Percentiles rank a stretch among this genome's conserved stretches.
Evolutionary conservation across 2,888 invertebrate species (phyloP).

Genomic region (Lumbricus terrestris): DNA sequence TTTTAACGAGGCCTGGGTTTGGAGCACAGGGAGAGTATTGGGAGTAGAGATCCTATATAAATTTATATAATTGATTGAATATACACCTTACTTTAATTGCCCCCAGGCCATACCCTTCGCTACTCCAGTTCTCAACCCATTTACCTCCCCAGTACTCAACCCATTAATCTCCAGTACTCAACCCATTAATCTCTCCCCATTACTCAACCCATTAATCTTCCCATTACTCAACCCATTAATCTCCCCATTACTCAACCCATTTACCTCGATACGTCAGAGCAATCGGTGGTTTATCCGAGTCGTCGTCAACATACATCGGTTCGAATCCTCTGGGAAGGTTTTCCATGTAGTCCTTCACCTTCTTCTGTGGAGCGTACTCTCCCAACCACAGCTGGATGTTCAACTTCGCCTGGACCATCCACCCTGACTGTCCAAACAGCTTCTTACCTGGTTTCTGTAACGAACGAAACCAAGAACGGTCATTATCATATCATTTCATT

Average conservation of each 20-base stretch:
- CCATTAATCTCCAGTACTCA: too few relatives aligned
- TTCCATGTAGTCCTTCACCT: constrained; percentile 35
- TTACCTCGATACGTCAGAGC: constrained; percentile 40
- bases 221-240: constrained; percentile 32
- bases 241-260: constrained; percentile 19
- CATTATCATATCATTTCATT: too few relatives aligned
- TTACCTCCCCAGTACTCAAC: too few relatives aligned
- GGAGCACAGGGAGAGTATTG: too few relatives aligned
- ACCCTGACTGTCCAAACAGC: constrained; percentile 32
- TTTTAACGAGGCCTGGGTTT: too few relatives aligned
- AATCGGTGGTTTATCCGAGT: constrained; percentile 32
- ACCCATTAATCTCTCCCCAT: too few relatives aligned
- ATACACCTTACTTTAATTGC: too few relatives aligned
- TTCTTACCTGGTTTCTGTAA: constrained; percentile 41
- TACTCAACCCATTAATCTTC: too few relatives aligned
- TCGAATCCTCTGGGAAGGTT: constrained; percentile 39
- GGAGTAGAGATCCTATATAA: too few relatives aligned
- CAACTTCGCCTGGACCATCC: constrained; percentile 43
- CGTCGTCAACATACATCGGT: constrained; percentile 18
- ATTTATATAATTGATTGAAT: too few relatives aligned
- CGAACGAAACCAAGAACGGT: neutral
- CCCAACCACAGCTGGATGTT: constrained; percentile 42
- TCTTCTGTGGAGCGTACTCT: constrained; percentile 24
- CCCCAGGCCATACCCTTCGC: neutral
- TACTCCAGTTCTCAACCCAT: too few relatives aligned